Base-by-base conservation (phyloP, 2,888 invertebrate species). In the Tetragonula carbonaria region DNA sequence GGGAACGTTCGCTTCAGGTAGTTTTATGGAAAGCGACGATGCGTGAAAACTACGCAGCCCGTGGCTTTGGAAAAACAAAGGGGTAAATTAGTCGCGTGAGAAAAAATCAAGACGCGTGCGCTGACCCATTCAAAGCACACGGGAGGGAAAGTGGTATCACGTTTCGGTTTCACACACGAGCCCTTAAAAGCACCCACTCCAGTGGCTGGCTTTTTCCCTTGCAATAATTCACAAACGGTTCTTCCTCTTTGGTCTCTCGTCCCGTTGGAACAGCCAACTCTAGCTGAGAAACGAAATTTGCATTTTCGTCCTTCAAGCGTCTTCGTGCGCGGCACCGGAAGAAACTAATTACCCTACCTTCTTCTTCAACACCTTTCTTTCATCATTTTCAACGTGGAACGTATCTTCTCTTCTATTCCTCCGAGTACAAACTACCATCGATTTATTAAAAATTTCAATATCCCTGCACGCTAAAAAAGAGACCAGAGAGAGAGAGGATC, bases 41-140 rank as follows among this genome's bases (percentile, higher is more conserved):
- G 57, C 57, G n/a, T n/a, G 57, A 59, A 59, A 59, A n/a, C 57
- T n/a, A 59, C 57, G n/a, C 38, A 38, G 38, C 8, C 45, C 59
- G 59, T 5, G 55, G 59, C 23, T 74, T 16, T 28, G 74, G 21
- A 14, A 68, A 73, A 67, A 77, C 77, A 77, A 77, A 73, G 53
- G 38, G 77, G 65, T 62, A 68, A 67, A 76, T 74, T 59, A 65
- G 68, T 76, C 28, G 87, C 85, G 87, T 80, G 85, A 87, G 82
- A 79, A 74, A 79, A 73, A 87, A 81, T 62, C 72, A 73, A 80
- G 82, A 75, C 82, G 79, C 78, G 84, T 71, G 45, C 74, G 87
- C 76, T 70, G 79, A 81, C 68, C 77, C 87, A 81, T 87, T 87
- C 87, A 81, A 74, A 77, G 78, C 72, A 84, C 67, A 74, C 87